Evolutionary conservation across 2,888 invertebrate species (phyloP), one percentile per base, ranked within the genome.

Genomic region (Euclidia mi): DNA sequence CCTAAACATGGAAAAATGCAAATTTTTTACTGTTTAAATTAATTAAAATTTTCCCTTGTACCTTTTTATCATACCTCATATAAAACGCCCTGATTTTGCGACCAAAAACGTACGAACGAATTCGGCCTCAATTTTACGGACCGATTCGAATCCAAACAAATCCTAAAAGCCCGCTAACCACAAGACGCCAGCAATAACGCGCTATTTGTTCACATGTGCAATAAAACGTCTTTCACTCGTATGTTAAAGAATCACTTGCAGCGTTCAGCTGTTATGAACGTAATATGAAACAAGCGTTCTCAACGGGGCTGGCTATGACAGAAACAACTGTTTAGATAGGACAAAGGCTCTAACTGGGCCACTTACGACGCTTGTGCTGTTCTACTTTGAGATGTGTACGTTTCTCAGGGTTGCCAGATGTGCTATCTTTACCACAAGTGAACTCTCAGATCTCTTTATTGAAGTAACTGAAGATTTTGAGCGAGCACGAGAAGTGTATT

Each of bases 261-360:
- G 38, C 29, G 53, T 49, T 55, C 45, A 48, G 45, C 32, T 56
- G 56, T 35, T 41, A 14, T 51, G 40, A 48, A 47, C 59, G 57
- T 69, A 65, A 65, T 64, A 57, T 62, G 50, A 72, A n/a, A n/a
- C n/a, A n/a, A 61, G 57, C 42, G 65, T 64, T 45, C 55, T 42
- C 56, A 18, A 48, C 28, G 56, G 56, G 58, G 65, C 56, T 69
- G 60, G 58, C 59, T 71, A 64, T 65, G 81, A 78, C 83, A 81
- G 79, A 68, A 81, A 82, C 81, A 84, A 85, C 85, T 87, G 88
- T 87, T 88, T 87, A 87, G 81, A 86, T 85, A 85, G 81, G 84
- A 90, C 88, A 87, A 88, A 84, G 81, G 85, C 81, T 81, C 71
- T 81, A 88, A 89, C 85, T 87, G 79, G 88, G 87, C 81, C 87